These are phyloP conservation scores for Ophioderma brevispina DNA, from an alignment of 35 echinoderm and acorn worm species.

Conservation along the genomic window DNA sequence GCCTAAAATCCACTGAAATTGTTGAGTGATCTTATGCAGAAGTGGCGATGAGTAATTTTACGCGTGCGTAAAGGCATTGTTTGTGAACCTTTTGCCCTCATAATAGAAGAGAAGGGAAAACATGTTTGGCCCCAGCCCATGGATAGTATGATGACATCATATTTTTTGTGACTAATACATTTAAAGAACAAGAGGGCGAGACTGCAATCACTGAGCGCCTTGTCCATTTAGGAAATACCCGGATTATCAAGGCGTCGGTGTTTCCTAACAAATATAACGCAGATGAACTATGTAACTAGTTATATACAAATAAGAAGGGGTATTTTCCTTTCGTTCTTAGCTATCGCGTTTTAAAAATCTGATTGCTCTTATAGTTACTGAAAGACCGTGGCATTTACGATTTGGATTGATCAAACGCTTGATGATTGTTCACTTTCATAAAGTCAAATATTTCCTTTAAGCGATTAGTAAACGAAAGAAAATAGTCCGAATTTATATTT, in stretches of 20 bases:
- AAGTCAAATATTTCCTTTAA: too few species aligned
- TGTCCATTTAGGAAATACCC: neutral
- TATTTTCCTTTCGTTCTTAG: too few species aligned
- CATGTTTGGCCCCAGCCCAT: neutral
- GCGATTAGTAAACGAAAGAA: neutral
- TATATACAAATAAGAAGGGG: too few species aligned
- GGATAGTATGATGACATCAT: neutral
- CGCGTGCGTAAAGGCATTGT: neutral
- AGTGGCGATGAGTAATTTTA: neutral
- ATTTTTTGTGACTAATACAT: neutral
- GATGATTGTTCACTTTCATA: too few species aligned
- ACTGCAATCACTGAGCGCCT: neutral
- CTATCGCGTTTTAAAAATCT: too few species aligned
- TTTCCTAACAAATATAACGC: too few species aligned
- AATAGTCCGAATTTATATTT: neutral
- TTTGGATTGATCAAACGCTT: too few species aligned
- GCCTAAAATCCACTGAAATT: neutral
- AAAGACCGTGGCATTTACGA: too few species aligned
- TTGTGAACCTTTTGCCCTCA: neutral
- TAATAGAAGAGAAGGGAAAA: neutral
- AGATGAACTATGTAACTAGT: too few species aligned
- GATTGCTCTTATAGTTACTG: too few species aligned
- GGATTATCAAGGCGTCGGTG: neutral
- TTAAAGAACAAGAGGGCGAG: neutral
- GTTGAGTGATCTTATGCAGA: neutral